A percentile compares a stretch with the other conserved stretches of the same genome.
Conservation (phyloP, 2,113 vertebrate species). For the Shinisaurus crocodilurus region DNA sequence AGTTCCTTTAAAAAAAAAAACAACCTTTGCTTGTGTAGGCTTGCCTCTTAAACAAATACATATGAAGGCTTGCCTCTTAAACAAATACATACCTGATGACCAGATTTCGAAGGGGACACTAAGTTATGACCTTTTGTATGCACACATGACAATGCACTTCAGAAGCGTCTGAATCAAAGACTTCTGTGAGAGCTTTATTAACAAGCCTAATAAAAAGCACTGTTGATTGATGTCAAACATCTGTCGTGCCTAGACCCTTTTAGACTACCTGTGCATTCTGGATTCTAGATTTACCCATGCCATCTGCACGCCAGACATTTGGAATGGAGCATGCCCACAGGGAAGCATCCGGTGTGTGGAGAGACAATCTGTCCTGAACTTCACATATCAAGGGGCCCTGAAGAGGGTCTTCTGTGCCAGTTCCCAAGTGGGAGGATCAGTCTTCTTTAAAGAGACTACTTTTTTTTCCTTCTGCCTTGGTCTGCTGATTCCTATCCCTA, state of each 20-base stretch:
- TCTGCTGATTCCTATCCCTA: not conserved
- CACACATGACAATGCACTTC: slow-evolving; percentile 42
- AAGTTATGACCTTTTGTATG: slow-evolving; percentile 20
- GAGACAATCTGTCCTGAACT: not conserved
- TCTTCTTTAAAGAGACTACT: not conserved
- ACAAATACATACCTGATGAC: slow-evolving; percentile 48
- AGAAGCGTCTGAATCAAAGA: slow-evolving; percentile 63
- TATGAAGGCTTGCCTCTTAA: slow-evolving; percentile 17
- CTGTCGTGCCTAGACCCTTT: slow-evolving; percentile 43
- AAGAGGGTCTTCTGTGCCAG: not conserved
- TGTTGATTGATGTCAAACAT: slow-evolving; percentile 64
- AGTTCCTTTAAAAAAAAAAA: slow-evolving; percentile 15
- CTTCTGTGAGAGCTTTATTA: slow-evolving; percentile 58
- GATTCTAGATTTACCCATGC: slow-evolving; percentile 45
- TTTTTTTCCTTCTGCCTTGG: not conserved
- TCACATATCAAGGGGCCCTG: not conserved
- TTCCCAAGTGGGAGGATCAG: not conserved
- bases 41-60: slow-evolving; percentile 35
- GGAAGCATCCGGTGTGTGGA: not conserved
- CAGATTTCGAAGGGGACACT: slow-evolving; percentile 36
- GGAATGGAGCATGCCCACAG: slow-evolving; percentile 23
- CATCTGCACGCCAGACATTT: slow-evolving; percentile 47
- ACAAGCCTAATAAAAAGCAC: slow-evolving; percentile 48
- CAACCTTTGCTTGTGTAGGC: not conserved
- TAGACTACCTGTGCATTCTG: slow-evolving; percentile 26